These are phyloP conservation scores for Lepidocyrtoides sp. DNA, from an alignment of 2,888 invertebrate genomes.

Conservation along the genomic window DNA sequence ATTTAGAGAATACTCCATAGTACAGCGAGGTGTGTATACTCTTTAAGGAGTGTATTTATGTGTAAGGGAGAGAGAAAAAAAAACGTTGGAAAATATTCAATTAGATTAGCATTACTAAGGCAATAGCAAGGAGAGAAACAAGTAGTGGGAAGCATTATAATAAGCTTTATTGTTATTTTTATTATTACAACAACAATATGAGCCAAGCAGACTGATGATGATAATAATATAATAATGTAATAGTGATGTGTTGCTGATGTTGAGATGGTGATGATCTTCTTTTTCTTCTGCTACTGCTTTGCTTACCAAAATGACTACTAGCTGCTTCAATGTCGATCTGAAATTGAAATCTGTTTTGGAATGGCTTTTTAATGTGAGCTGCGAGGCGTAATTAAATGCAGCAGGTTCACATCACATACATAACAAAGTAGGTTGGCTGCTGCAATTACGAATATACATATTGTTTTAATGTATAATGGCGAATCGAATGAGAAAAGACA, in stretches of 20 bases:
- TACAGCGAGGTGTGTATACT: background rate
- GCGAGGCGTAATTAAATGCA: constrained; percentile 72
- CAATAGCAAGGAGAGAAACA: background rate
- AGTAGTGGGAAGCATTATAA: constrained; percentile 54
- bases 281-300: background rate
- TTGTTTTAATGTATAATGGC: background rate
- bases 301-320: background rate
- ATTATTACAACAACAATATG: constrained; percentile 37
- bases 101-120: constrained; percentile 36
- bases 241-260: background rate
- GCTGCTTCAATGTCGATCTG: constrained; percentile 61
- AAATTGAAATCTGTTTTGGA: constrained; percentile 82
- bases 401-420: constrained; percentile 52
- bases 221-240: no score
- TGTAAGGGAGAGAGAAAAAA: background rate
- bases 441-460: background rate
- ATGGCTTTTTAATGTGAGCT: constrained; percentile 77
- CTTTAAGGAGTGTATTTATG: no score
- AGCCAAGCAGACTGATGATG: constrained; percentile 8
- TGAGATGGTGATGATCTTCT: constrained; percentile 26
- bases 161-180: constrained; percentile 58
- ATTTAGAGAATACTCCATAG: background rate
- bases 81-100: constrained; percentile 54
- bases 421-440: background rate
- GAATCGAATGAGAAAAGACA: constrained; percentile 18